Conservation (phyloP, 1,140 invertebrate species). For the Sminthurinus signatus region DNA sequence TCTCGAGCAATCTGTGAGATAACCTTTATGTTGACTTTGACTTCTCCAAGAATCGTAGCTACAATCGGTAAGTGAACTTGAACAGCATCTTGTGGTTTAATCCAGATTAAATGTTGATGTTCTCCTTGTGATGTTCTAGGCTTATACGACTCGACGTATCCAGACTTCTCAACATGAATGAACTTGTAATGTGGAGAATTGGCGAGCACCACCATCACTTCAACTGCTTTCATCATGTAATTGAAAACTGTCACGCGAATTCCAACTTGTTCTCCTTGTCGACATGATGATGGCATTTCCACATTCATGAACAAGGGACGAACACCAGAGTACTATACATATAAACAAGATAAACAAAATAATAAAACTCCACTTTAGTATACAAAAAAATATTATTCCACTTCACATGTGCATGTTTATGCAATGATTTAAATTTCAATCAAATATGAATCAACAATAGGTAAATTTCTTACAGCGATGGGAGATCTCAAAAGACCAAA, state of each 20-base stretch:
- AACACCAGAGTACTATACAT: conserved; percentile 64
- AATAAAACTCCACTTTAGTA: too few relatives aligned
- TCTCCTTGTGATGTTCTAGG: conserved; percentile 82
- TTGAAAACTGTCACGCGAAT: conserved; percentile 89
- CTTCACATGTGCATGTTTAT: too few relatives aligned
- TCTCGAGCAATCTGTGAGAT: conserved; percentile 78
- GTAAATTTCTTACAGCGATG: conserved; percentile 62
- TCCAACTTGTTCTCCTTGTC: conserved; percentile 89
- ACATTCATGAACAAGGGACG: conserved; percentile 91
- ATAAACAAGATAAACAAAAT: background rate
- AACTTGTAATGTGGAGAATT: conserved; percentile 86
- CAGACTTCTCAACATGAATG: conserved; percentile 86
- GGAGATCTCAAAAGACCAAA: conserved; percentile 76
- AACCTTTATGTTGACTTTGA: conserved; percentile 74
- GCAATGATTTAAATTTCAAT: conserved; percentile 4
- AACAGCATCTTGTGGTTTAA: conserved; percentile 66
- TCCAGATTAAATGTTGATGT: conserved; percentile 89
- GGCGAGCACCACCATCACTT: conserved; percentile 77
- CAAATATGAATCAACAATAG: background rate
- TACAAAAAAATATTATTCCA: too few relatives aligned
- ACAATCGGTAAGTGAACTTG: conserved; percentile 87
- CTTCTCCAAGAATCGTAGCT: conserved; percentile 67
- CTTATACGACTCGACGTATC: conserved; percentile 68
- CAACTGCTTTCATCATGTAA: conserved; percentile 74
- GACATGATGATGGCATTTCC: conserved; percentile 75